A percentile compares a stretch with the other conserved stretches of the same genome.
These are phyloP conservation scores for Parnassius smintheus DNA, from an alignment of 2,888 invertebrate genomes.

Conservation along the genomic window DNA sequence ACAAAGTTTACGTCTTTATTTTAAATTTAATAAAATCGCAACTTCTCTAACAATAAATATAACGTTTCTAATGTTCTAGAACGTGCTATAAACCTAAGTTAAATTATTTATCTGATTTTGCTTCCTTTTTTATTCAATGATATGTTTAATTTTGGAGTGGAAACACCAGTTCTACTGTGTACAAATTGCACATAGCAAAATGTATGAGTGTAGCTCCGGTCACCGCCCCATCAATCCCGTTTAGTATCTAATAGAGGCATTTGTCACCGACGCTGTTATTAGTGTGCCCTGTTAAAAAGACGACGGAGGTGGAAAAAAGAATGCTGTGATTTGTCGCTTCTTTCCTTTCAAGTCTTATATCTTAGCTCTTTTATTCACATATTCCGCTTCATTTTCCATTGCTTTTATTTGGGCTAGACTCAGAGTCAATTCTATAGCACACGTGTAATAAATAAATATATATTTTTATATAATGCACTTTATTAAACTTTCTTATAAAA, in stretches of 20 bases:
- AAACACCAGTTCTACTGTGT: constrained; percentile 3
- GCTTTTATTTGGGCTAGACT: neutral
- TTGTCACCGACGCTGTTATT: constrained; percentile 50
- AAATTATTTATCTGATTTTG: too few species aligned
- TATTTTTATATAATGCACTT: too few species aligned
- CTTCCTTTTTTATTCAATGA: too few species aligned
- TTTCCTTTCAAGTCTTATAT: constrained; percentile 2
- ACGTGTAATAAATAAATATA: too few species aligned
- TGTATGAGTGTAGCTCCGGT: constrained; percentile 54
- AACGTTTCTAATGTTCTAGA: too few species aligned
- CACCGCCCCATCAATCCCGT: constrained; percentile 58
- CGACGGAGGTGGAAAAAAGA: constrained; percentile 15
- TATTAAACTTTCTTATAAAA: too few species aligned
- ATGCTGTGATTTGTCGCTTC: constrained; percentile 5
- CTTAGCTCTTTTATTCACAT: neutral
- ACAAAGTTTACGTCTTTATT: too few species aligned
- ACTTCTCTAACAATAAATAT: too few species aligned
- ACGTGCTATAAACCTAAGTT: too few species aligned
- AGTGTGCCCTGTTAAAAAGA: constrained; percentile 28
- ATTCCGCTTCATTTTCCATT: neutral
- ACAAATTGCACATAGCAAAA: constrained; percentile 38
- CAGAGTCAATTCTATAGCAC: too few species aligned
- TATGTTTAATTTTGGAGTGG: neutral
- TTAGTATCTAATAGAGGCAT: constrained; percentile 62
- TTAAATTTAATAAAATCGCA: too few species aligned